A percentile compares a stretch with the other conserved stretches of the same genome.
Evolutionary conservation across 1,140 invertebrate species (phyloP).

Genomic region (Pseudomyrmex flavicornis): DNA sequence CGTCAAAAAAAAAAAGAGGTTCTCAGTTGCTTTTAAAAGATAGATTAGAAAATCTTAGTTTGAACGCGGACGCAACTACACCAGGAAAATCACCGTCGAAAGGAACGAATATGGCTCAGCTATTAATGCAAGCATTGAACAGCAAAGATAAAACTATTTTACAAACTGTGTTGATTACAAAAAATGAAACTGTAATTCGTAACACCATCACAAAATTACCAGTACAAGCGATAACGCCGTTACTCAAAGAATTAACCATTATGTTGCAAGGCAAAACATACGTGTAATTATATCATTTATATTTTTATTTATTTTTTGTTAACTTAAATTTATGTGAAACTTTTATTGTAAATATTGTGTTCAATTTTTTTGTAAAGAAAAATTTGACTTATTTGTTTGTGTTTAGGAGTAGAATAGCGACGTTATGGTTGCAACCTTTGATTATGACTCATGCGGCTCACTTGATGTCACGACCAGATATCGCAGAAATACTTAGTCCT

Average conservation of each 20-base stretch:
- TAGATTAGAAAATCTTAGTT: constrained; percentile 89
- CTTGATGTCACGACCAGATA: constrained; percentile 86
- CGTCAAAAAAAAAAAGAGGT: constrained; percentile 82
- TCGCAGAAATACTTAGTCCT: constrained; percentile 86
- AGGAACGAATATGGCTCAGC: constrained; percentile 89
- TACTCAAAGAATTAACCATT: constrained; percentile 87
- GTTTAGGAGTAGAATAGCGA: constrained; percentile 86
- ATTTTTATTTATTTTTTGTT: constrained; percentile 26
- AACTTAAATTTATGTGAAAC: background rate
- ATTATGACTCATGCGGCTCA: constrained; percentile 88
- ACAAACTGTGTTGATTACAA: constrained; percentile 85
- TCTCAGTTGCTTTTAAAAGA: constrained; percentile 91
- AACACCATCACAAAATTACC: constrained; percentile 88
- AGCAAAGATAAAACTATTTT: constrained; percentile 90
- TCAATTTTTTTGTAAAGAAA: background rate
- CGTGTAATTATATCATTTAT: constrained; percentile 81
- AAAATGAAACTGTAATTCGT: constrained; percentile 86
- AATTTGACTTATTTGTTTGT: background rate
- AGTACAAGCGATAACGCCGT: constrained; percentile 86
- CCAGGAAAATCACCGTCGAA: constrained; percentile 83
- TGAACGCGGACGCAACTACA: constrained; percentile 85
- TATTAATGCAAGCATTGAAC: constrained; percentile 91
- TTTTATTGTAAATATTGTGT: background rate
- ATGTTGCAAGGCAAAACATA: constrained; percentile 88
- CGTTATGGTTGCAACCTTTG: constrained; percentile 87